A percentile compares a stretch with the other conserved stretches of the same genome.
Evolutionary conservation across 2,888 invertebrate species (phyloP).

Genomic region (Lithophane socia): DNA sequence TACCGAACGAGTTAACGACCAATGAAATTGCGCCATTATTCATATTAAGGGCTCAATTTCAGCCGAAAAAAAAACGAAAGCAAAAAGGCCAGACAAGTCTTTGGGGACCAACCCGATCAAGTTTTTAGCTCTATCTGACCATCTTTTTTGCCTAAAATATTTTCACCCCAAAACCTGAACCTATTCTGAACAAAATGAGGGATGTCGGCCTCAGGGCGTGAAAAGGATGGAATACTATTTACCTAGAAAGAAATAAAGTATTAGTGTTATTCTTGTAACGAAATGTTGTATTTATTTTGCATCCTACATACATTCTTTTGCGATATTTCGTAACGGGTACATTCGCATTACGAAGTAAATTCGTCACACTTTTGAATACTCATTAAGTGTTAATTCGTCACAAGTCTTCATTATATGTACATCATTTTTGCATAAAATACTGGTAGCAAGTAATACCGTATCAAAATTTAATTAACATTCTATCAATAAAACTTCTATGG

Average conservation of each 20-base stretch:
- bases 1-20: too few relatives aligned
- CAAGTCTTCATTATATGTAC: too few relatives aligned
- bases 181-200: constrained; percentile 23
- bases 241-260: background rate
- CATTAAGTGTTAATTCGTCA: too few relatives aligned
- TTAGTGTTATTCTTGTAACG: background rate
- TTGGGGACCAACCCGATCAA: constrained; percentile 20
- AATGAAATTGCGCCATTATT: background rate
- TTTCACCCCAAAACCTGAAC: constrained; percentile 23
- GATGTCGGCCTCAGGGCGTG: background rate
- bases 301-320: background rate
- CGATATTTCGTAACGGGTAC: background rate
- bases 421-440: too few relatives aligned
- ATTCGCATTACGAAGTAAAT: too few relatives aligned
- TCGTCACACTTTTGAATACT: too few relatives aligned
- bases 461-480: too few relatives aligned
- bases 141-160: constrained; percentile 20
- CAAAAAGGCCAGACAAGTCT: constrained; percentile 15
- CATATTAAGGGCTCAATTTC: constrained; percentile 29
- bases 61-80: constrained; percentile 32
- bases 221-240: constrained; percentile 10
- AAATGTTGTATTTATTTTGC: background rate
- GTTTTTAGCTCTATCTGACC: constrained; percentile 13
- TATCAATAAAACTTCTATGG: too few relatives aligned
- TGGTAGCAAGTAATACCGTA: too few relatives aligned